Evolutionary conservation across 2,888 invertebrate genomes (phyloP).

Genomic region (Steromphala cineraria): DNA sequence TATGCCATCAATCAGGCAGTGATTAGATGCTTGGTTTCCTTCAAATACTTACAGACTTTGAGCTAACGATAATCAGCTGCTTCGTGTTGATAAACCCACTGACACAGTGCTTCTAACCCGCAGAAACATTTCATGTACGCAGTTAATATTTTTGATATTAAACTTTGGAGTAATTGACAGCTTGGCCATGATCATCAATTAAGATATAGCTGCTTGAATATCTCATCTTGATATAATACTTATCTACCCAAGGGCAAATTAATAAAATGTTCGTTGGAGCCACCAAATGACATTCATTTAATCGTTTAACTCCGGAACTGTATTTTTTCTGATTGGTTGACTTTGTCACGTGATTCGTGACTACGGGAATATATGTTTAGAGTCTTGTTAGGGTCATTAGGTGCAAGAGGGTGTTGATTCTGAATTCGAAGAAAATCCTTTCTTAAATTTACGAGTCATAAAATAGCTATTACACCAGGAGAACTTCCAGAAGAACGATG

Average conservation of each 20-base stretch:
- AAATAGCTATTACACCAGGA: not conserved
- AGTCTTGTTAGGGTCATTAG: not conserved
- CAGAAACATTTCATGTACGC: not conserved
- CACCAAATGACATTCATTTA: not conserved
- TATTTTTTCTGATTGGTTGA: not conserved
- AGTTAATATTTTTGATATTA: slow-evolving; percentile 7
- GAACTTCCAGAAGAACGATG: not conserved
- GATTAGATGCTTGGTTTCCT: not conserved
- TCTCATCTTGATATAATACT: not conserved
- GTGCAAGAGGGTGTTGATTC: not conserved
- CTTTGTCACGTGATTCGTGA: not conserved
- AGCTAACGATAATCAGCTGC: too few species aligned
- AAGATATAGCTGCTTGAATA: not conserved
- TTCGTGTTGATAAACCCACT: not conserved
- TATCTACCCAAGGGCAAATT: not conserved
- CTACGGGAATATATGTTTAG: not conserved
- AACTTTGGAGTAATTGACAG: not conserved
- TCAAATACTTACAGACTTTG: not conserved
- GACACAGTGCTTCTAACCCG: not conserved
- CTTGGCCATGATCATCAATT: not conserved
- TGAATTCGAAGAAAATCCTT: too few species aligned
- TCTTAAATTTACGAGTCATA: not conserved
- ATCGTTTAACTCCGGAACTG: not conserved
- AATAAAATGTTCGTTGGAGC: not conserved
- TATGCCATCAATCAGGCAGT: too few species aligned